These are phyloP conservation scores for Pyrocoelia pectoralis DNA, from an alignment of 2,888 invertebrate species.

Conservation along the genomic window DNA sequence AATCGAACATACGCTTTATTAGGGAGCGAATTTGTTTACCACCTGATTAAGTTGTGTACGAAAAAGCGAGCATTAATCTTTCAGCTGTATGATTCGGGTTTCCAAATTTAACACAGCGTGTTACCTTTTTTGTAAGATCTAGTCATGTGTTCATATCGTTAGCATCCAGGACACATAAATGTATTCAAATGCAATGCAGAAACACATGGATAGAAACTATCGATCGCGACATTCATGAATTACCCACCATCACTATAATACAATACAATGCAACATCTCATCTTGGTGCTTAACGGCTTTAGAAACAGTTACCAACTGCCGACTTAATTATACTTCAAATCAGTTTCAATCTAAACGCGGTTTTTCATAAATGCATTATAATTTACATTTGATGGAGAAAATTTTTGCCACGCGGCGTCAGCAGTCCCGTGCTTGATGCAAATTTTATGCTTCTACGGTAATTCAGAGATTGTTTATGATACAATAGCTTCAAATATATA, in stretches of 20 bases:
- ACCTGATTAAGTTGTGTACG: conserved; percentile 1
- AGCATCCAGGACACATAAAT: conserved; percentile 4
- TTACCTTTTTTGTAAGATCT: conserved; percentile 5
- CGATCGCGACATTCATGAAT: background rate
- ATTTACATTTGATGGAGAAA: conserved; percentile 1
- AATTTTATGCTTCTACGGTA: conserved; percentile 5
- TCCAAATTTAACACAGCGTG: conserved; percentile 9
- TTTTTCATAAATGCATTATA: conserved; percentile 3
- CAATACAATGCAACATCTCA: background rate
- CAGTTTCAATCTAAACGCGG: background rate
- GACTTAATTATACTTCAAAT: background rate
- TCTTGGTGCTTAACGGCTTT: background rate
- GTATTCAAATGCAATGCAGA: conserved; percentile 7
- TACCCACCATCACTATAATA: conserved; percentile 2
- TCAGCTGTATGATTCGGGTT: conserved; percentile 9
- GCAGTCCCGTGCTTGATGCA: background rate
- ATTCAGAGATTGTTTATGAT: conserved; percentile 8
- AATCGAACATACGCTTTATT: conserved; percentile 3
- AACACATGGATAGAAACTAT: conserved; percentile 1
- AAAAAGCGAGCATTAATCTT: conserved; percentile 7
- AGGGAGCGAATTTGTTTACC: background rate
- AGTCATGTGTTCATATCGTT: conserved; percentile 10
- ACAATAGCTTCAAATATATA: conserved; percentile 4
- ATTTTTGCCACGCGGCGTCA: background rate
- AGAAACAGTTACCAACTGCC: background rate